Conservation (phyloP, 2,888 invertebrate genomes). For the Pammene aurita region DNA sequence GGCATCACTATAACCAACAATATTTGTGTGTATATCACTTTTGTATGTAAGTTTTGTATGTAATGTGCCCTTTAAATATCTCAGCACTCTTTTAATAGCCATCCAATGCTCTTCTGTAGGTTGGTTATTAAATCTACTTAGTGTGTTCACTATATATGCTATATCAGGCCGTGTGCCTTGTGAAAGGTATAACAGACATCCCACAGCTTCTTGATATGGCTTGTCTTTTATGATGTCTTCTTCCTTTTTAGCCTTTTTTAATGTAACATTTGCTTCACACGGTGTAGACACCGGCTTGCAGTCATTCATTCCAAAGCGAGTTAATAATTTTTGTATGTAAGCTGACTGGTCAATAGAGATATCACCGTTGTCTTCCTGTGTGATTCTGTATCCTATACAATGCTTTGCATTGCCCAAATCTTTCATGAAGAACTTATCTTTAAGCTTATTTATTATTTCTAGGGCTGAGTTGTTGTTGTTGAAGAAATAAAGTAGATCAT, state of each 20-base stretch:
- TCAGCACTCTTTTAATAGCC: conserved; percentile 41
- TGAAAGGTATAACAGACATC: conserved; percentile 46
- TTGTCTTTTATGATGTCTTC: neutral
- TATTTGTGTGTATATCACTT: conserved; percentile 28
- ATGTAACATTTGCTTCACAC: conserved; percentile 35
- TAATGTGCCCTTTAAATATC: conserved; percentile 40
- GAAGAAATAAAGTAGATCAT: too few species aligned
- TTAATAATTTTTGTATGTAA: neutral
- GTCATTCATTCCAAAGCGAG: conserved; percentile 42
- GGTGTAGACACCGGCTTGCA: conserved; percentile 42
- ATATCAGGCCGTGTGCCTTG: conserved; percentile 48
- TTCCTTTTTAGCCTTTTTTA: conserved; percentile 29
- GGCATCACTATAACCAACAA: conserved; percentile 46
- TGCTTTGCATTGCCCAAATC: conserved; percentile 40
- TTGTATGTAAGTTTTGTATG: conserved; percentile 36
- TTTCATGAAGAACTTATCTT: conserved; percentile 34
- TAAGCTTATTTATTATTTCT: too few species aligned
- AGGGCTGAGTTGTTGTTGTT: too few species aligned
- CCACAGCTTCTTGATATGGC: conserved; percentile 46
- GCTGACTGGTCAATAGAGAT: neutral
- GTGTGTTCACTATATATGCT: conserved; percentile 43
- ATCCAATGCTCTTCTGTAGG: conserved; percentile 38
- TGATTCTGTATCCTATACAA: conserved; percentile 42
- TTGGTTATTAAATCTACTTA: conserved; percentile 44
- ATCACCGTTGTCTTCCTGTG: conserved; percentile 40